Percentiles rank a stretch among this genome's conserved stretches.
Evolutionary conservation across 2,113 vertebrate species (phyloP).

Genomic region (Oryzias curvinotus): DNA sequence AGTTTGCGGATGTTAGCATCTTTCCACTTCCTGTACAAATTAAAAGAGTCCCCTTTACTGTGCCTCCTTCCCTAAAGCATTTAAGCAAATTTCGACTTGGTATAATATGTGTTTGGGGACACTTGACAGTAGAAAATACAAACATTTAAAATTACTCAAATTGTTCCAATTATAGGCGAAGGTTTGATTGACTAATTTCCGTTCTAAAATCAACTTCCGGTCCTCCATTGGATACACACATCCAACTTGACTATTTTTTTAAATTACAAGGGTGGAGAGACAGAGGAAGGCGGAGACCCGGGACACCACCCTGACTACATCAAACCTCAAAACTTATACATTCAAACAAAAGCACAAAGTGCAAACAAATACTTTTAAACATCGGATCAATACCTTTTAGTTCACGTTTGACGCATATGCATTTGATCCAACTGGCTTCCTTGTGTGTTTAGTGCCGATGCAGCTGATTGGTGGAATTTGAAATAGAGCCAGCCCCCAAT

Average conservation of each 20-base stretch:
- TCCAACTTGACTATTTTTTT: conserved; percentile 50
- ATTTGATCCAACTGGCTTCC: not conserved
- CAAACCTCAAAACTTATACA: not conserved
- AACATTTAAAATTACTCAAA: accelerated
- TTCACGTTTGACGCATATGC: not conserved
- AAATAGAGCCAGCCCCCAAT: conserved; percentile 28
- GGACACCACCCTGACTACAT: conserved; percentile 26
- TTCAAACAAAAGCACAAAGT: too few relatives aligned
- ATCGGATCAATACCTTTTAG: accelerated
- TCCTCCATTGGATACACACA: not conserved
- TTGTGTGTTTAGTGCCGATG: not conserved
- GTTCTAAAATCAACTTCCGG: conserved; percentile 23
- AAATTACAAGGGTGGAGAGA: conserved; percentile 71
- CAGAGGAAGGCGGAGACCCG: conserved; percentile 43
- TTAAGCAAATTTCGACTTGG: too few relatives aligned
- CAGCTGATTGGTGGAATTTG: conserved; percentile 57
- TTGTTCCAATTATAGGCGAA: not conserved
- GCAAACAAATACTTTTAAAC: not conserved
- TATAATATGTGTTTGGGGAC: not conserved
- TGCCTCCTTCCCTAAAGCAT: not conserved
- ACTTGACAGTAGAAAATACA: not conserved
- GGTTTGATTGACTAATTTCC: not conserved
- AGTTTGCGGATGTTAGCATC: not conserved
- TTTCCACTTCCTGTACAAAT: conserved; percentile 50
- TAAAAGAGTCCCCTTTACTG: conserved; percentile 4